phyloP scores from a whole-genome alignment of 53 echinoderm and acorn worm genomes.

The Actinopyga echinites region DNA sequence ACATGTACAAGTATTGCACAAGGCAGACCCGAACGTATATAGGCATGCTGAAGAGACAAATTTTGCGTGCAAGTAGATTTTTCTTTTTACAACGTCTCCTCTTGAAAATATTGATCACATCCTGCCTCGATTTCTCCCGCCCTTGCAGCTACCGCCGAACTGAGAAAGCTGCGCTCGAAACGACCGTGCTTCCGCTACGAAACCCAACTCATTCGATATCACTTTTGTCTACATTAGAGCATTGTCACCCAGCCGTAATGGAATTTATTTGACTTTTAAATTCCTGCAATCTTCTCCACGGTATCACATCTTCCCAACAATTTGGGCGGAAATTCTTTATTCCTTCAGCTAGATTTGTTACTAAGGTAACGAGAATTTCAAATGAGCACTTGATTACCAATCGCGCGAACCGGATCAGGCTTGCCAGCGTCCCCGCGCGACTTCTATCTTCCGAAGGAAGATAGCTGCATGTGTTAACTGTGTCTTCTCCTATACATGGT shows the following conservation, averaged over 20 bases:
- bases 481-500: too few species aligned
- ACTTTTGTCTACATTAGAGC: constrained; percentile 30
- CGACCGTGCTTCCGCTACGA: not conserved
- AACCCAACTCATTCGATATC: constrained; percentile 26
- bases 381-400: constrained; percentile 25
- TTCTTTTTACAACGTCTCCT: too few species aligned
- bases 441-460: too few species aligned
- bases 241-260: constrained; percentile 36
- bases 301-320: constrained; percentile 7
- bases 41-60: too few species aligned
- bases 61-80: too few species aligned
- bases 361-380: constrained; percentile 35
- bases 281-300: constrained; percentile 34
- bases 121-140: not conserved
- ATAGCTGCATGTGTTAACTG: too few species aligned
- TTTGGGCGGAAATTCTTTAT: constrained; percentile 28
- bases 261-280: constrained; percentile 40
- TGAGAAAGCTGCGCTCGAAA: not conserved
- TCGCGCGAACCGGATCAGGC: constrained; percentile 15
- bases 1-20: too few species aligned
- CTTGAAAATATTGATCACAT: too few species aligned
- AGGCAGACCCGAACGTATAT: too few species aligned
- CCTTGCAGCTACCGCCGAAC: not conserved
- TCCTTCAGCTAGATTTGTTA: constrained; percentile 16
- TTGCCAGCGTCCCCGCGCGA: too few species aligned